A percentile compares a stretch with the other conserved stretches of the same genome.
These are phyloP conservation scores for Sigmodon hispidus DNA, from an alignment of 2,113 vertebrate species.

Conservation along the genomic window DNA sequence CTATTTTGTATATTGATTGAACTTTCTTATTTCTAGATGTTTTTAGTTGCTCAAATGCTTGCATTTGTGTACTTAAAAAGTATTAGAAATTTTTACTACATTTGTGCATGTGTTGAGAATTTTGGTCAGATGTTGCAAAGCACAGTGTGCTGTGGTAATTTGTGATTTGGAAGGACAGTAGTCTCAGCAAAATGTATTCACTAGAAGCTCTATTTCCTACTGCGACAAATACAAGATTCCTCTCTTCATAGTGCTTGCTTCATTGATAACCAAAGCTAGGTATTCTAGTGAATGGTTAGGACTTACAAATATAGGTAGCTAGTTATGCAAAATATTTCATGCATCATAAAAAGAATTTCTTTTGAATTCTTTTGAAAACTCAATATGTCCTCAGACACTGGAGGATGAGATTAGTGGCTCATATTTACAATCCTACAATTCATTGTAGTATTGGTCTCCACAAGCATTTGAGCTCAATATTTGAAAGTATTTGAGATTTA, in stretches of 20 bases:
- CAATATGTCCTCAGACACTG: not conserved
- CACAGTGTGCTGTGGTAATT: not conserved
- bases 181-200: conserved; percentile 18
- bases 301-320: not conserved
- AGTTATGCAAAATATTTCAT: not conserved
- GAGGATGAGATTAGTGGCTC: not conserved
- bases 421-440: not conserved
- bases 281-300: conserved; percentile 5
- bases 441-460: not conserved
- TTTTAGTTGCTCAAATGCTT: not conserved
- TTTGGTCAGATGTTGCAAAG: conserved; percentile 22
- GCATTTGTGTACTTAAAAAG: not conserved
- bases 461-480: not conserved
- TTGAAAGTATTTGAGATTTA: conserved; percentile 37
- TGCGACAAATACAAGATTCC: not conserved
- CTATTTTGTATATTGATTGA: not conserved
- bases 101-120: not conserved
- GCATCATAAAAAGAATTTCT: not conserved
- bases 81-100: not conserved
- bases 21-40: not conserved
- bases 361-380: not conserved
- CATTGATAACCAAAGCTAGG: not conserved
- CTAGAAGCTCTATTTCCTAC: not conserved
- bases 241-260: not conserved
- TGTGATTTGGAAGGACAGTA: not conserved